Evolutionary conservation across 64 coral and sea anemone genomes (phyloP).

Genomic region (Platygyra sinensis): DNA sequence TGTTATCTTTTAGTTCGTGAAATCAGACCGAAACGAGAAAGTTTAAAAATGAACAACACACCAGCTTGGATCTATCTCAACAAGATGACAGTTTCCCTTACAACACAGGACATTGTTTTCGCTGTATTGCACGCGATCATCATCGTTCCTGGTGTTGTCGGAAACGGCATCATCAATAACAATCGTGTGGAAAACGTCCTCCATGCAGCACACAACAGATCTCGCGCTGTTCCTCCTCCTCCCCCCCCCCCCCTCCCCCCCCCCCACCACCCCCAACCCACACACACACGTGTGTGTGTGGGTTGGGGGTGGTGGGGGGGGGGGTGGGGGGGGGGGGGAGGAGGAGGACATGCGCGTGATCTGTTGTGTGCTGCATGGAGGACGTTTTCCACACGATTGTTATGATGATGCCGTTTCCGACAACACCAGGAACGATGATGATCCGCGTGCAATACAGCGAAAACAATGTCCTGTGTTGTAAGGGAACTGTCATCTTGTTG

Average conservation of each 20-base stretch:
- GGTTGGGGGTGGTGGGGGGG: too few relatives aligned
- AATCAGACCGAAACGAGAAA: neutral
- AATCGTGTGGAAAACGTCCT: conserved; percentile 21
- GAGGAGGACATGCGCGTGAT: too few relatives aligned
- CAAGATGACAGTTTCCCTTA: neutral
- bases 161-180: conserved; percentile 13
- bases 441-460: conserved; percentile 19
- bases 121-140: conserved; percentile 6
- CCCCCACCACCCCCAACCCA: too few relatives aligned
- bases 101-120: conserved; percentile 25
- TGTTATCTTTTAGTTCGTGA: neutral
- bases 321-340: too few relatives aligned
- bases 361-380: conserved; percentile 56
- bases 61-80: neutral
- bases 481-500: neutral
- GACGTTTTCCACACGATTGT: conserved; percentile 3
- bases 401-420: conserved; percentile 17
- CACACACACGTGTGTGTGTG: too few relatives aligned
- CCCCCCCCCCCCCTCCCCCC: too few relatives aligned
- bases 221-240: too few relatives aligned
- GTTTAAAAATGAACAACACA: neutral
- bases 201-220: conserved; percentile 53
- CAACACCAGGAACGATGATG: conserved; percentile 20
- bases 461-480: neutral
- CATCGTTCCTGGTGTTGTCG: neutral